Evolutionary conservation across 2,797 vertebrate genomes (phyloP).

Genomic region (Mormyrus proboscirostris): DNA sequence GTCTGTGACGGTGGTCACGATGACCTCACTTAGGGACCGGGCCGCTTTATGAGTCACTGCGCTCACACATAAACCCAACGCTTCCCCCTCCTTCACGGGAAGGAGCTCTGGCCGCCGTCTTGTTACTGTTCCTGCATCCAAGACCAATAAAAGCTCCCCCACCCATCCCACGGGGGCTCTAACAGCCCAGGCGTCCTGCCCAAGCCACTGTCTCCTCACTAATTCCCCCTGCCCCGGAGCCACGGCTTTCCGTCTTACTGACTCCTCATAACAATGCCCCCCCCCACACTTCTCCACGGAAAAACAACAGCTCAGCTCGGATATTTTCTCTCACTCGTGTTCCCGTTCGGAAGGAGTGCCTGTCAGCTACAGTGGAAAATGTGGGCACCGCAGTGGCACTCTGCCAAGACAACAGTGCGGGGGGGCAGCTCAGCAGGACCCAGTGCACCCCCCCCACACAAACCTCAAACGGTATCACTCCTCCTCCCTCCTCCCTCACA

Average conservation of each 20-base stretch:
- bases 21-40: neutral
- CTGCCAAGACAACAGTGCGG: neutral
- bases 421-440: neutral
- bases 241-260: slow-evolving; percentile 53
- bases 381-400: neutral
- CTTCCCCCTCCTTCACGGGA: neutral
- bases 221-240: slow-evolving; percentile 64
- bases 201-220: slow-evolving; percentile 76
- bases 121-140: slow-evolving; percentile 24
- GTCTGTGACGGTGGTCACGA: neutral
- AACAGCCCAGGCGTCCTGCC: slow-evolving; percentile 60
- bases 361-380: neutral
- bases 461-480: neutral
- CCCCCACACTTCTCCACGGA: slow-evolving; percentile 15
- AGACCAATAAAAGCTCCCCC: slow-evolving; percentile 36
- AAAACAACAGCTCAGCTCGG: slow-evolving; percentile 20
- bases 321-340: neutral
- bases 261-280: slow-evolving; percentile 35
- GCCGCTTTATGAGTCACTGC: neutral
- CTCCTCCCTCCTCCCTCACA: neutral
- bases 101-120: neutral
- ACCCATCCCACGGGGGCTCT: slow-evolving; percentile 52
- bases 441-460: neutral
- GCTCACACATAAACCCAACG: neutral
- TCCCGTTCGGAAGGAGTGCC: neutral